Evolutionary conservation across 2,113 vertebrate genomes (phyloP).

Genomic region (Blennius ocellaris): DNA sequence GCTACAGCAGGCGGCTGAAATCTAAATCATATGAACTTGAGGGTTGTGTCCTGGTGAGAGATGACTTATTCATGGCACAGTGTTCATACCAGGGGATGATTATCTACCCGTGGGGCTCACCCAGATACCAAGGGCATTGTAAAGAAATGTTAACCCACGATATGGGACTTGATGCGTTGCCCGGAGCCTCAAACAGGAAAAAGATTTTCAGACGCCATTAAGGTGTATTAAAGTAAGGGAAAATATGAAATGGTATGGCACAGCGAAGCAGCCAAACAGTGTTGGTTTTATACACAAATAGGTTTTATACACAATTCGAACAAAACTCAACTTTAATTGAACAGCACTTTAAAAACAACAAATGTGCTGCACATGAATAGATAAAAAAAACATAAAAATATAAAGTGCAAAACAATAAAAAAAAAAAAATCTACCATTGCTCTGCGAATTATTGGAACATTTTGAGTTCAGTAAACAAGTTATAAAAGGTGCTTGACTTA

Average conservation of each 20-base stretch:
- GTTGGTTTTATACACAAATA: no score
- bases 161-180: slow-evolving; percentile 23
- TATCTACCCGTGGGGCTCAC: slow-evolving; percentile 50
- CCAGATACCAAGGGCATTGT: slow-evolving; percentile 62
- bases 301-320: no score
- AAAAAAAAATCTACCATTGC: no score
- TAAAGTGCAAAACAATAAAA: no score
- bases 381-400: no score
- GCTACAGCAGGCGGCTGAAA: slow-evolving; percentile 54
- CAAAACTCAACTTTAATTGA: no score
- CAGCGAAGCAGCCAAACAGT: background rate
- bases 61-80: slow-evolving; percentile 76
- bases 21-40: slow-evolving; percentile 71
- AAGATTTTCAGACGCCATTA: background rate
- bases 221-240: background rate
- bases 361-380: background rate
- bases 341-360: no score
- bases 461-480: no score
- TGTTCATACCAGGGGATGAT: slow-evolving; percentile 57
- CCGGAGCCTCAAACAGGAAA: slow-evolving; percentile 2
- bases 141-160: slow-evolving; percentile 51
- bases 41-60: slow-evolving; percentile 58
- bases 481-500: no score
- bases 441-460: no score
- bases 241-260: background rate